These are phyloP conservation scores for Thalpophila matura DNA, from an alignment of 2,888 invertebrate genomes.

Conservation along the genomic window DNA sequence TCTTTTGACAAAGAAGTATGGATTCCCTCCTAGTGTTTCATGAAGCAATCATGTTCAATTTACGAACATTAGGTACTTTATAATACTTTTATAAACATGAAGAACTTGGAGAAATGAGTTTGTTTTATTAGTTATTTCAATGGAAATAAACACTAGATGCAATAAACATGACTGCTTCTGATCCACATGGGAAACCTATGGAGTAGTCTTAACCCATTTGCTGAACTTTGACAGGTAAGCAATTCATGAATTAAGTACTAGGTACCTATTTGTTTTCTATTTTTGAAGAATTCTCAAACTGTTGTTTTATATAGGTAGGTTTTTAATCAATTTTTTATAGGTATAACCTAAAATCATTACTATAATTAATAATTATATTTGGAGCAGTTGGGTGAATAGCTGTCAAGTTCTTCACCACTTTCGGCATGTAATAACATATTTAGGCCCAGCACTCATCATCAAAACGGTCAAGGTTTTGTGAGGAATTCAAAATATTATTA, in stretches of 20 bases:
- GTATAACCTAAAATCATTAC: too few species aligned
- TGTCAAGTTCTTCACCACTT: too few species aligned
- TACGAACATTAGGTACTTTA: background rate
- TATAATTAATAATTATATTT: too few species aligned
- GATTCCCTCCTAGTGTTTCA: constrained; percentile 83
- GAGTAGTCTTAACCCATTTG: constrained; percentile 91
- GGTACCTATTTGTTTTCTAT: background rate
- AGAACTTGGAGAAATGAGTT: too few species aligned
- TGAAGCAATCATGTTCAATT: constrained; percentile 59
- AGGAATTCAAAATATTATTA: too few species aligned
- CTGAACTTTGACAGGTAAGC: constrained; percentile 76
- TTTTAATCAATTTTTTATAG: too few species aligned
- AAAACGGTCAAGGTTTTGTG: too few species aligned
- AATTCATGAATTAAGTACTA: background rate
- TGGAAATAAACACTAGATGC: background rate
- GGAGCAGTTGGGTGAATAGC: too few species aligned
- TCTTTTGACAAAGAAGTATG: constrained; percentile 93
- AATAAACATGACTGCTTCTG: constrained; percentile 75
- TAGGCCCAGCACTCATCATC: too few species aligned
- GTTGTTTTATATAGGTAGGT: too few species aligned
- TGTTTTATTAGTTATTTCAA: background rate
- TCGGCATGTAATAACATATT: too few species aligned
- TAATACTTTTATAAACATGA: background rate
- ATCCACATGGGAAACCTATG: constrained; percentile 92
- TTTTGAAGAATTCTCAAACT: too few species aligned